Evolutionary conservation across 1,140 invertebrate species (phyloP).

Genomic region (Amphibalanus amphitrite): DNA sequence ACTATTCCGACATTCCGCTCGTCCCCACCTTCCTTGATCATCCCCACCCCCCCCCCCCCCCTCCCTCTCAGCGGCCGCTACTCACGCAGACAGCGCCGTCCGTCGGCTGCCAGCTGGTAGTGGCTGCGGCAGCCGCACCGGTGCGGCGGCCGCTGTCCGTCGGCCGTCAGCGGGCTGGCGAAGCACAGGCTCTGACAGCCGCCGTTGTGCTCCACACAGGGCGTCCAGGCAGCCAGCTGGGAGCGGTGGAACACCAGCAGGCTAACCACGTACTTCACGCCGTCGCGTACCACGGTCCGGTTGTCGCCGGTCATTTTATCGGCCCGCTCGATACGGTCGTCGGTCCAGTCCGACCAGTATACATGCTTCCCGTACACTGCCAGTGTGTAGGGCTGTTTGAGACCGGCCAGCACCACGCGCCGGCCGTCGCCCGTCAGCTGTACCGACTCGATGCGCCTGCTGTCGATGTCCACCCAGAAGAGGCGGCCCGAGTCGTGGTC

Average conservation of each 20-base stretch:
- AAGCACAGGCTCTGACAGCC: conserved; percentile 74
- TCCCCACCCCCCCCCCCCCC: too few species aligned
- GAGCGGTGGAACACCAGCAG: conserved; percentile 47
- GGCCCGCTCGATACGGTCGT: conserved; percentile 52
- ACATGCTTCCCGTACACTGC: conserved; percentile 52
- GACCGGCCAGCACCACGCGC: conserved; percentile 40
- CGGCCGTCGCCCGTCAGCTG: not conserved
- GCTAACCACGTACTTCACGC: conserved; percentile 42
- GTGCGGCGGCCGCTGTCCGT: conserved; percentile 47
- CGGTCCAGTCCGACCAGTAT: conserved; percentile 75
- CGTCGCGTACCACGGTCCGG: conserved; percentile 43
- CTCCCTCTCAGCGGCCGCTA: too few species aligned
- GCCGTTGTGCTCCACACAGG: conserved; percentile 59
- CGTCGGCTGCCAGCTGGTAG: conserved; percentile 20
- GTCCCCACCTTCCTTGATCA: too few species aligned
- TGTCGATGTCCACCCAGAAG: conserved; percentile 23
- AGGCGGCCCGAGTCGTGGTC: conserved; percentile 42
- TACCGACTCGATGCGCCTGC: conserved; percentile 8
- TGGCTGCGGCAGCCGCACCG: conserved; percentile 34
- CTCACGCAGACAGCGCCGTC: conserved; percentile 32
- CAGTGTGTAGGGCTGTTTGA: conserved; percentile 64
- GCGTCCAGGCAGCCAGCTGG: conserved; percentile 42
- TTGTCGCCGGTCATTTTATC: conserved; percentile 45
- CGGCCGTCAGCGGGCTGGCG: conserved; percentile 32
- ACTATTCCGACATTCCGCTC: too few species aligned